These are phyloP conservation scores for Pelodytes ibericus DNA, from an alignment of 2,797 vertebrate genomes.

Conservation along the genomic window DNA sequence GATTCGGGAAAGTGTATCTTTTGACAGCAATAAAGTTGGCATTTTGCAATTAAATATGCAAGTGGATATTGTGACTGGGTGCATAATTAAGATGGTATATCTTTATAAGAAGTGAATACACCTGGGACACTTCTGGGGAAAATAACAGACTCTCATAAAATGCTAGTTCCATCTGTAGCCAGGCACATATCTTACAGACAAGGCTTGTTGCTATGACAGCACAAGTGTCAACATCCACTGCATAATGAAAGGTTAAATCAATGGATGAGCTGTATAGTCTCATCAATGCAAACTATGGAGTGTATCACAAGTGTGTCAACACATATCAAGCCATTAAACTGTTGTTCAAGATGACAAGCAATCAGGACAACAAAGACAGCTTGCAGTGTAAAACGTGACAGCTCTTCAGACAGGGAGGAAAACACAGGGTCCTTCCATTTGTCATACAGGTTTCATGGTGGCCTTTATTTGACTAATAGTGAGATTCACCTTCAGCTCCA, in stretches of 20 bases:
- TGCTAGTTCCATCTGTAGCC: background rate
- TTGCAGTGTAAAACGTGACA: constrained; percentile 16
- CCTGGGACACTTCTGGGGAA: constrained; percentile 5
- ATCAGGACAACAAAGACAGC: constrained; percentile 31
- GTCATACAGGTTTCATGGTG: constrained; percentile 31
- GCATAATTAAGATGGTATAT: constrained; percentile 25
- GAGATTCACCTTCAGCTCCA: constrained; percentile 14
- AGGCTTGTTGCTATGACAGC: constrained; percentile 46
- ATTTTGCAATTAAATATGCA: constrained; percentile 4
- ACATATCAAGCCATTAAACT: constrained; percentile 41
- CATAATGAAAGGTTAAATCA: constrained; percentile 51
- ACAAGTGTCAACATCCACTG: constrained; percentile 48
- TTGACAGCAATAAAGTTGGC: constrained; percentile 7
- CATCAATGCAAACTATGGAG: constrained; percentile 48
- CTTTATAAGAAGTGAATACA: constrained; percentile 6
- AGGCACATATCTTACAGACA: constrained; percentile 29
- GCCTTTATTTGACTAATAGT: constrained; percentile 1
- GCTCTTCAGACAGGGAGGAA: constrained; percentile 15
- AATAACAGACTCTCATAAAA: background rate
- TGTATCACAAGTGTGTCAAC: constrained; percentile 42
- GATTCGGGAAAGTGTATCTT: constrained; percentile 1
- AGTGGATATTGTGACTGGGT: constrained; percentile 11
- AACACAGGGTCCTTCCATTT: background rate
- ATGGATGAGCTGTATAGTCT: constrained; percentile 30
- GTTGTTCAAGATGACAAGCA: constrained; percentile 45